phyloP scores from a whole-genome alignment of 2,888 invertebrate species.

The Merodon equestris region DNA sequence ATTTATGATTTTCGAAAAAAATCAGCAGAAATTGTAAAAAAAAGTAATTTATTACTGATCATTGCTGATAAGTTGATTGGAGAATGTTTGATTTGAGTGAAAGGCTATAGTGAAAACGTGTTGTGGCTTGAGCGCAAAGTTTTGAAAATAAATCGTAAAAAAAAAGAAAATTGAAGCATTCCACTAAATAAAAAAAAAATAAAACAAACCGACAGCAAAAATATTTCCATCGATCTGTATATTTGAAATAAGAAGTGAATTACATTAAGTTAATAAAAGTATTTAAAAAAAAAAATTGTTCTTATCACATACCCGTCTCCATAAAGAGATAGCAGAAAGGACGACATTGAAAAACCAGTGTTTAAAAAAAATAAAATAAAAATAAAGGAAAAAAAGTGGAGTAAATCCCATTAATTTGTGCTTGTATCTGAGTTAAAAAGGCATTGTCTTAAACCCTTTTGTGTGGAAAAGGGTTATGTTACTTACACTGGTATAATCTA shows the following conservation, averaged over 20 bases:
- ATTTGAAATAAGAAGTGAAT: slow-evolving; percentile 58
- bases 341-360: neutral
- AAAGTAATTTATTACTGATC: slow-evolving; percentile 43
- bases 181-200: slow-evolving; percentile 61
- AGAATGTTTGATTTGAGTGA: slow-evolving; percentile 11
- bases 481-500: slow-evolving; percentile 70
- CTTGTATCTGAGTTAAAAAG: slow-evolving; percentile 19
- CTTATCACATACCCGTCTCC: neutral
- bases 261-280: slow-evolving; percentile 27
- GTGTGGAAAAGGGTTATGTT: slow-evolving; percentile 69
- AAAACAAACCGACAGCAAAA: slow-evolving; percentile 30
- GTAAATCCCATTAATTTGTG: neutral
- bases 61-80: slow-evolving; percentile 34
- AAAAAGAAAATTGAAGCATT: slow-evolving; percentile 57
- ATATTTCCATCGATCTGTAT: slow-evolving; percentile 35
- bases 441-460: slow-evolving; percentile 34
- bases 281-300: slow-evolving; percentile 14
- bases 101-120: slow-evolving; percentile 42
- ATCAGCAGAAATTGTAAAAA: slow-evolving; percentile 34
- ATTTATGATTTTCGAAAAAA: slow-evolving; percentile 46
- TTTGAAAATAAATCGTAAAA: slow-evolving; percentile 31
- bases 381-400: slow-evolving; percentile 25
- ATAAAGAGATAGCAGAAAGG: neutral
- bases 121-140: slow-evolving; percentile 43
- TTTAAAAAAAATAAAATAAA: neutral